Conservation (phyloP, 2,797 vertebrate genomes). For the Fundulus diaphanus region DNA sequence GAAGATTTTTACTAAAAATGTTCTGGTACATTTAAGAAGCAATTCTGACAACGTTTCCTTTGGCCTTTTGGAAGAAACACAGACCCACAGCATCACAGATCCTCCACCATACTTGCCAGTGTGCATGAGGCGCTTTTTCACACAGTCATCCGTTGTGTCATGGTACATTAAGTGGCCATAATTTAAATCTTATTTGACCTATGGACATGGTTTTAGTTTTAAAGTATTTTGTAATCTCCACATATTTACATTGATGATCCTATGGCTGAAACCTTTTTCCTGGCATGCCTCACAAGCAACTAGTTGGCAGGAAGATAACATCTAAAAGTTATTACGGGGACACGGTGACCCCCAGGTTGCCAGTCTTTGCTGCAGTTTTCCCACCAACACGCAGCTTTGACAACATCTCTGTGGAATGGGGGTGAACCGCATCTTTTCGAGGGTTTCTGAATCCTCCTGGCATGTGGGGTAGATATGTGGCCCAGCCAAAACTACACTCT, state of each 20-base stretch:
- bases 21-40: too few relatives aligned
- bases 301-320: background rate
- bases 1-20: too few relatives aligned
- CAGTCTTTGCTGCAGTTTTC: too few relatives aligned
- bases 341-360: background rate
- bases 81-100: background rate
- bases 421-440: slow-evolving; percentile 9
- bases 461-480: background rate
- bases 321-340: background rate
- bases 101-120: background rate
- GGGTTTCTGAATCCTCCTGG: slow-evolving; percentile 14
- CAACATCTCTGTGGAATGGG: background rate
- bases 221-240: background rate
- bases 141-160: background rate
- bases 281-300: background rate
- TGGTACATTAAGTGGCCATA: background rate
- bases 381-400: background rate
- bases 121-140: background rate
- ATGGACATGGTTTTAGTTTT: background rate
- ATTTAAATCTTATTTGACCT: background rate
- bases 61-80: background rate
- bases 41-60: too few relatives aligned
- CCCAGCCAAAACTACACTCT: slow-evolving; percentile 51
- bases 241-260: background rate
- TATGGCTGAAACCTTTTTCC: background rate